A percentile compares a stretch with the other conserved stretches of the same genome.
Evolutionary conservation across 1,140 invertebrate genomes (phyloP).

Genomic region (Ips nitidus): DNA sequence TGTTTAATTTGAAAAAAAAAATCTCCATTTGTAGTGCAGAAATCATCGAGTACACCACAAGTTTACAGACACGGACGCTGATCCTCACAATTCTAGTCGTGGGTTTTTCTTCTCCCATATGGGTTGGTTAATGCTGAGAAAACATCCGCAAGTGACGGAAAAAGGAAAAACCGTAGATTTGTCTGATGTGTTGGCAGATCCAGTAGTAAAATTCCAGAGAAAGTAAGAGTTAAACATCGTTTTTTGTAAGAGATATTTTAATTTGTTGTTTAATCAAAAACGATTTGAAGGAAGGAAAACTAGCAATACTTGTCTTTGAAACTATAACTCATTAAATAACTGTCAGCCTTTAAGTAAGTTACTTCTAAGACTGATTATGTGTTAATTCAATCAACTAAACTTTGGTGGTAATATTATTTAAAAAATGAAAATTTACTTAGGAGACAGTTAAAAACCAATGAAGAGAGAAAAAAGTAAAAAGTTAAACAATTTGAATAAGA

Average conservation of each 20-base stretch:
- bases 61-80: constrained; percentile 87
- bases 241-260: background rate
- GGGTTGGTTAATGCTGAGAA: constrained; percentile 85
- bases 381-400: background rate
- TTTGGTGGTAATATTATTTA: background rate
- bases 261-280: background rate
- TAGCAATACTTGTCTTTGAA: too few relatives aligned
- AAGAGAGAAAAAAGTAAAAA: background rate
- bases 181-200: constrained; percentile 73
- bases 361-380: background rate
- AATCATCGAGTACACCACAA: constrained; percentile 93
- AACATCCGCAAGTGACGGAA: constrained; percentile 80
- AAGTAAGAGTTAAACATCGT: constrained; percentile 50
- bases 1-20: background rate
- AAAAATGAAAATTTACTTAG: background rate
- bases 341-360: too few relatives aligned
- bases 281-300: too few relatives aligned
- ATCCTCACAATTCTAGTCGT: constrained; percentile 82
- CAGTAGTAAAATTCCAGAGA: constrained; percentile 67
- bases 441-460: background rate
- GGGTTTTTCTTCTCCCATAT: constrained; percentile 94
- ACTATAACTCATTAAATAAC: too few relatives aligned
- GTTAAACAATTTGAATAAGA: background rate
- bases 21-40: constrained; percentile 58
- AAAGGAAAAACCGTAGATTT: constrained; percentile 81